Conservation (phyloP, 2,888 invertebrate species). For the Volucella inanis region DNA sequence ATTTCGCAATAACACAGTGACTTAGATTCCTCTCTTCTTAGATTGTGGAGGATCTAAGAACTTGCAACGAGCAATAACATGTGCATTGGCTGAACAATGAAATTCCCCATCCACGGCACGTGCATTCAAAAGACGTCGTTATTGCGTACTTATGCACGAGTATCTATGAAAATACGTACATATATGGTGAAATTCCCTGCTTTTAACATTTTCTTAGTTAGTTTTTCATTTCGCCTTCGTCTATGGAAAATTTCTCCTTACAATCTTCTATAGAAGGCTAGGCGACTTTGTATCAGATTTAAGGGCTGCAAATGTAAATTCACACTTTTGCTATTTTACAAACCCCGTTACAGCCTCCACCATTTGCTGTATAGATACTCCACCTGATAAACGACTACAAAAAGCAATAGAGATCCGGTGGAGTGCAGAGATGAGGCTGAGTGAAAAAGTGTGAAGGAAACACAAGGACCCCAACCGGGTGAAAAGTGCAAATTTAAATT, state of each 20-base stretch:
- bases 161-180: background rate
- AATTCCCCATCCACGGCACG: constrained; percentile 50
- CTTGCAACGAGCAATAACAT: constrained; percentile 56
- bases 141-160: constrained; percentile 8
- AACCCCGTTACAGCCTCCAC: background rate
- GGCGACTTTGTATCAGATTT: constrained; percentile 66
- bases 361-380: background rate
- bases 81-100: constrained; percentile 49
- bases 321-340: background rate
- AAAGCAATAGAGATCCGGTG: constrained; percentile 12
- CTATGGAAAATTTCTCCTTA: constrained; percentile 18
- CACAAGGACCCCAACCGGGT: constrained; percentile 52
- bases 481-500: constrained; percentile 72
- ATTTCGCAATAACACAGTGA: constrained; percentile 70
- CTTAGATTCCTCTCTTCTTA: constrained; percentile 52
- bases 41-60: constrained; percentile 51
- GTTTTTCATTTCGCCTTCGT: background rate
- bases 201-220: background rate
- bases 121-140: constrained; percentile 64
- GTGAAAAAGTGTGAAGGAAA: background rate
- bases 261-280: constrained; percentile 22
- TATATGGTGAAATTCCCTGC: too few relatives aligned
- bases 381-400: constrained; percentile 32
- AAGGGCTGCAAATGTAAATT: constrained; percentile 50
- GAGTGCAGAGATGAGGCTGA: background rate